These are phyloP conservation scores for Myrmophylax atrothorax DNA, from an alignment of 2,113 vertebrate genomes.

Conservation along the genomic window DNA sequence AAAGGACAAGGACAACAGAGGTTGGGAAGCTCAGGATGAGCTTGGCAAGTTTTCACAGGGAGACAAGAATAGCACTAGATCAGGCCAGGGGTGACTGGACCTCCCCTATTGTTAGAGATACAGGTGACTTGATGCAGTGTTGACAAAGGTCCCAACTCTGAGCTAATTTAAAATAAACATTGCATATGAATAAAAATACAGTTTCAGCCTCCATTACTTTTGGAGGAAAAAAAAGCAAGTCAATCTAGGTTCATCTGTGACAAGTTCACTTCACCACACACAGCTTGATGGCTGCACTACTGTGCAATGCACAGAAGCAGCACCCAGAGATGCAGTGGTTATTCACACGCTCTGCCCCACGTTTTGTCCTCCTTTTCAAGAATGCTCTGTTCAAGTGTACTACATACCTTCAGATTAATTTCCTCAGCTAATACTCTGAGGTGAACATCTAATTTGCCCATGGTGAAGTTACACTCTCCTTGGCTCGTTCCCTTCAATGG, in stretches of 20 bases:
- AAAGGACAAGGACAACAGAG: background rate
- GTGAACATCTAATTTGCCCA: background rate
- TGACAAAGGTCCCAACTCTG: background rate
- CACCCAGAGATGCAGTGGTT: background rate
- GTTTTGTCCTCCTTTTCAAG: background rate
- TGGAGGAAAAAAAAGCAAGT: background rate
- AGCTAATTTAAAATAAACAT: background rate
- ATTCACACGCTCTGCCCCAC: background rate
- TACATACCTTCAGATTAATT: background rate
- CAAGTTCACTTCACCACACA: background rate
- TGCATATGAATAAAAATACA: background rate
- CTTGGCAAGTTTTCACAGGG: background rate
- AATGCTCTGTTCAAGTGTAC: background rate
- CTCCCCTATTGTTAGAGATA: background rate
- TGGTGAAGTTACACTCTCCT: background rate
- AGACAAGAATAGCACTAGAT: accelerated
- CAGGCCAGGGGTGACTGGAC: background rate
- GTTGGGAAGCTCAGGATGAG: background rate
- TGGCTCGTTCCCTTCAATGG: background rate
- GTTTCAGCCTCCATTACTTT: background rate
- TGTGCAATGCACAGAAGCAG: background rate
- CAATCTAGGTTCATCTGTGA: background rate
- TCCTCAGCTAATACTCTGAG: background rate
- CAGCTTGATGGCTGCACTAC: background rate
- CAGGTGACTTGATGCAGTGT: background rate